Evolutionary conservation across 2,888 invertebrate species (phyloP), one percentile per base, ranked within the genome.

Genomic region (Mechanitis mazaeus): DNA sequence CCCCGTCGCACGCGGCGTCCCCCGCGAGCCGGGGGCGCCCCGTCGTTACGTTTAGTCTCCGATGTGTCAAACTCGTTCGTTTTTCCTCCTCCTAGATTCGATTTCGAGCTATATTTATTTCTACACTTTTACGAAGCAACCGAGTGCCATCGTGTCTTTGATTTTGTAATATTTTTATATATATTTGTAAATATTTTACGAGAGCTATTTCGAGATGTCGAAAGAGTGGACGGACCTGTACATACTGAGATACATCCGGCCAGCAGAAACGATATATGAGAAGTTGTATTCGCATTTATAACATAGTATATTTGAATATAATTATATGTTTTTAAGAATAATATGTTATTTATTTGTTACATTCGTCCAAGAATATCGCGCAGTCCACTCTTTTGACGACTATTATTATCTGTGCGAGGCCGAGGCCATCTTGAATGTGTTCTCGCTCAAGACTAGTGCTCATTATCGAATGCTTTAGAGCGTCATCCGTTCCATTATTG

Each of bases 121-220:
- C 76, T 73, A 74, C 75, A 77, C 75, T 79, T 75, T 78, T 80
- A 78, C 79, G 79, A 85, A 81, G 87, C 87, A 85, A 89, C 85
- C 86, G 81, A 88, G 89, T 89, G 89, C 89, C 89, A 89, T 89
- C 79, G 79, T 84, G 76, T 83, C 84, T 86, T 81, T 84, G 75
- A 79, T 83, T 81, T 84, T 81, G 82, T 84, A 79, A 83, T 87
- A 86, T 86, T 86, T 87, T 83, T 85, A 79, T 84, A 80, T 77
- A 71, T 81, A 78, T 79, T 76, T 87, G 86, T 87, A 86, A 85
- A 87, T 86, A 87, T 75, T 73, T 76, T 69, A 75, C 72, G 70
- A 79, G 72, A 80, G 75, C 78, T 77, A 76, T 80, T 73, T 72
- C 68, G 66, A 70, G 67, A 61, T 58, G 69, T 81, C 77, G 77